phyloP scores from a whole-genome alignment of 2,113 vertebrate species.

The Pomatostomus ruficeps region DNA sequence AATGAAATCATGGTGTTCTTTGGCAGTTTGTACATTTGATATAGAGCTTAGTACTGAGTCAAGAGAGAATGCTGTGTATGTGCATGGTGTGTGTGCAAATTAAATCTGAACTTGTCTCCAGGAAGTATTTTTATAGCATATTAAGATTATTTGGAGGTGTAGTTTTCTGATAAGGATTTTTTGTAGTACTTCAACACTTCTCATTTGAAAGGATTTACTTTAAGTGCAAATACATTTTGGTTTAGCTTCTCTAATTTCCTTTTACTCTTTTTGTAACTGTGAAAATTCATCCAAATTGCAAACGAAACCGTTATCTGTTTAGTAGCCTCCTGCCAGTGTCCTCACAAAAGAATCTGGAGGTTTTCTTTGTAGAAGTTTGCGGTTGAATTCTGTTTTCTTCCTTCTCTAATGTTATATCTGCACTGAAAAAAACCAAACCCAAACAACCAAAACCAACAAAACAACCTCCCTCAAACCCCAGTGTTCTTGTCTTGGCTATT shows the following conservation, averaged over 20 bases:
- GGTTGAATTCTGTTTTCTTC: neutral
- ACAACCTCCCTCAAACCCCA: rapidly evolving
- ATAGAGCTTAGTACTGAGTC: neutral
- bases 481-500: neutral
- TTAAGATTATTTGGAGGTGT: neutral
- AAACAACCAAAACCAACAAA: neutral
- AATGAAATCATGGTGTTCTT: neutral
- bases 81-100: neutral
- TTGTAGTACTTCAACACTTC: neutral
- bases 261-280: neutral
- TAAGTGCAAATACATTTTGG: neutral
- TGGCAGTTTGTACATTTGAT: neutral
- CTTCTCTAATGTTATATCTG: neutral
- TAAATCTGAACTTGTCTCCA: neutral
- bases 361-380: neutral
- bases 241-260: neutral
- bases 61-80: neutral
- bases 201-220: neutral
- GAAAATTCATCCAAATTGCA: neutral
- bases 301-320: neutral
- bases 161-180: neutral
- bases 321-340: neutral
- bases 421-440: too few relatives aligned
- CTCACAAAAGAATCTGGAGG: neutral
- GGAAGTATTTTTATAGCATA: neutral